Percentiles rank a stretch among this genome's conserved stretches.
Evolutionary conservation across 2,797 vertebrate species (phyloP).

Genomic region (Neosilurus mollespiculum): DNA sequence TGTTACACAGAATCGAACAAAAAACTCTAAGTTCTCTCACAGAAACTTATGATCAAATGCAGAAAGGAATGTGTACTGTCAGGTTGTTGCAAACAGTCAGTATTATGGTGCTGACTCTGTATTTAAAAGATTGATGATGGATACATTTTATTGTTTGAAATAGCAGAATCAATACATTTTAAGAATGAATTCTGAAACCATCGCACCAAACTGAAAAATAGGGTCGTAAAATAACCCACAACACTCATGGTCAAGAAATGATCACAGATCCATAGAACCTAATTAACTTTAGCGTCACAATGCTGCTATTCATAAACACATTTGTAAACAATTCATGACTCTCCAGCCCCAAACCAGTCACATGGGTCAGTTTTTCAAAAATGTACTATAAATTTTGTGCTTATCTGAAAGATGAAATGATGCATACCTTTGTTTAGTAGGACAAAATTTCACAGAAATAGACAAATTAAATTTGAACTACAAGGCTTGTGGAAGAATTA

Average conservation of each 20-base stretch:
- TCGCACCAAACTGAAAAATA: neutral
- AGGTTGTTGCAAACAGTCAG: neutral
- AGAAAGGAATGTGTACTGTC: neutral
- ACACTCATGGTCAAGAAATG: neutral
- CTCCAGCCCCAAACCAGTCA: too few species aligned
- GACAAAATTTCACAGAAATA: too few species aligned
- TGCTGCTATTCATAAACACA: neutral
- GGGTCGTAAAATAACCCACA: neutral
- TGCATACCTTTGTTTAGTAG: too few species aligned
- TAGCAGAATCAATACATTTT: neutral
- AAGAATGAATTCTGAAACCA: neutral
- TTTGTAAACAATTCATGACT: neutral
- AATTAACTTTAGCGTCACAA: slow-evolving; percentile 10
- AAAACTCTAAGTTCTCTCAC: neutral
- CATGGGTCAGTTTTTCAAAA: too few species aligned
- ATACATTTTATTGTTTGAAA: neutral
- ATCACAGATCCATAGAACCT: neutral
- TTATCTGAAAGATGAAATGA: too few species aligned
- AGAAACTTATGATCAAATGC: neutral
- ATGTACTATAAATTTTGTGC: too few species aligned
- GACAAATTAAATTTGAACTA: too few species aligned
- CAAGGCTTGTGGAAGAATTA: too few species aligned
- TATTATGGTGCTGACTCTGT: neutral
- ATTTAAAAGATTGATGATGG: neutral
- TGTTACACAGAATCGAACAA: neutral